Percentiles rank a stretch among this genome's conserved stretches.
These are phyloP conservation scores for Arbacia lixula DNA, from an alignment of 53 echinoderm and acorn worm species.

Conservation along the genomic window DNA sequence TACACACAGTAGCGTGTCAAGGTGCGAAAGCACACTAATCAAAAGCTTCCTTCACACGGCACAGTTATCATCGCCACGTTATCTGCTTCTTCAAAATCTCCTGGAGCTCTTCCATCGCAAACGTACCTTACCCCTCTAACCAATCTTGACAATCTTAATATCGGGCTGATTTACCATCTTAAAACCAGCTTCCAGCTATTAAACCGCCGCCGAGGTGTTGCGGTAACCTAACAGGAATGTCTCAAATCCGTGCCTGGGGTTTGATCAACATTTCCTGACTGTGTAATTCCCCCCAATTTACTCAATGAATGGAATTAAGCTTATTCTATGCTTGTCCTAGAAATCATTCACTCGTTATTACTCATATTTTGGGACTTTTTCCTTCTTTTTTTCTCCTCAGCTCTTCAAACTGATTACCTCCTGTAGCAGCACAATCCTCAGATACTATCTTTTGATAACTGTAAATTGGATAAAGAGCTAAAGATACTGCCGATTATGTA, in stretches of 20 bases:
- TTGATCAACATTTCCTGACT: conserved; percentile 21
- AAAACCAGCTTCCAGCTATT: conserved; percentile 9
- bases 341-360: conserved; percentile 17
- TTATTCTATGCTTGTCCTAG: background rate
- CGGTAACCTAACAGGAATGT: too few relatives aligned
- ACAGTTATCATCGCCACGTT: too few relatives aligned
- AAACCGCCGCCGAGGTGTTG: too few relatives aligned
- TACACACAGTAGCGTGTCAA: background rate
- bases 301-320: conserved; percentile 26
- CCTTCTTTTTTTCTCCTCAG: background rate
- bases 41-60: too few relatives aligned
- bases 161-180: conserved; percentile 8
- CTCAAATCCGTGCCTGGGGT: conserved; percentile 5
- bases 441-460: background rate
- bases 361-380: conserved; percentile 19
- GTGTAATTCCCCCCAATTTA: conserved; percentile 35
- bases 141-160: conserved; percentile 40
- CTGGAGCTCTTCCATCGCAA: too few relatives aligned
- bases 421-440: too few relatives aligned
- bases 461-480: conserved; percentile 35
- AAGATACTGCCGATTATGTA: conserved; percentile 22
- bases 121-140: conserved; percentile 12
- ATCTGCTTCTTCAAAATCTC: conserved; percentile 35
- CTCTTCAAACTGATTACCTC: background rate
- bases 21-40: conserved; percentile 39